A percentile compares a stretch with the other conserved stretches of the same genome.
Evolutionary conservation across 64 coral and sea anemone genomes (phyloP).

Genomic region (Cladopsammia gracilis): DNA sequence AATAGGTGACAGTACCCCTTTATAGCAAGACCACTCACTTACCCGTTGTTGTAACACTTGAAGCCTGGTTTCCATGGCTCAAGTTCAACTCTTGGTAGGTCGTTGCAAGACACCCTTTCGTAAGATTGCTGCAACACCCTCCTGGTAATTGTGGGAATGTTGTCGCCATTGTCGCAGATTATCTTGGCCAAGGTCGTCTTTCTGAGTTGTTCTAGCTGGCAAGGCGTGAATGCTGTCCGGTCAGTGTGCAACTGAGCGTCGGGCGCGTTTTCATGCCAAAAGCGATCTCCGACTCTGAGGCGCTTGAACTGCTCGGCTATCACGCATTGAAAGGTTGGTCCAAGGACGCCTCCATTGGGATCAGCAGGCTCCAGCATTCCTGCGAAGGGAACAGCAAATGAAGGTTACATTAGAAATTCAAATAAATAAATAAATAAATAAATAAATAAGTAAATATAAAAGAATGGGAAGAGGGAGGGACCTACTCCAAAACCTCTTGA

Average conservation of each 20-base stretch:
- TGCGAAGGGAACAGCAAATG: background rate
- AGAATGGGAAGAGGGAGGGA: no score
- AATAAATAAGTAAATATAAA: no score
- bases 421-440: no score
- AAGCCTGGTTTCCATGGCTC: background rate
- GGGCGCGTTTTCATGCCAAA: conserved; percentile 4
- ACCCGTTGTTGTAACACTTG: no score
- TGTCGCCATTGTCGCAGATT: conserved; percentile 26
- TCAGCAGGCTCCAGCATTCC: background rate
- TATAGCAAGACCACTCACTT: no score
- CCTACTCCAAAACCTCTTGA: no score
- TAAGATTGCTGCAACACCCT: background rate
- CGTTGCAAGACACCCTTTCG: background rate
- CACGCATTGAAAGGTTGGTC: conserved; percentile 28
- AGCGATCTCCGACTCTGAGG: background rate
- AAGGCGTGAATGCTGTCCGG: background rate
- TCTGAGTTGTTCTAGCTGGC: background rate
- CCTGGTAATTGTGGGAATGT: background rate
- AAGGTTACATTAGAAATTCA: background rate
- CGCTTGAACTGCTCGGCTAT: conserved; percentile 37
- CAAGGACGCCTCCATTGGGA: conserved; percentile 5
- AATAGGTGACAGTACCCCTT: no score
- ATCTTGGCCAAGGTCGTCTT: background rate
- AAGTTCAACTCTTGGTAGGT: no score
- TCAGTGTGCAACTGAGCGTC: background rate